Evolutionary conservation across 92 coral and sea anemone genomes (phyloP).

Genomic region (Paramuricea clavata): DNA sequence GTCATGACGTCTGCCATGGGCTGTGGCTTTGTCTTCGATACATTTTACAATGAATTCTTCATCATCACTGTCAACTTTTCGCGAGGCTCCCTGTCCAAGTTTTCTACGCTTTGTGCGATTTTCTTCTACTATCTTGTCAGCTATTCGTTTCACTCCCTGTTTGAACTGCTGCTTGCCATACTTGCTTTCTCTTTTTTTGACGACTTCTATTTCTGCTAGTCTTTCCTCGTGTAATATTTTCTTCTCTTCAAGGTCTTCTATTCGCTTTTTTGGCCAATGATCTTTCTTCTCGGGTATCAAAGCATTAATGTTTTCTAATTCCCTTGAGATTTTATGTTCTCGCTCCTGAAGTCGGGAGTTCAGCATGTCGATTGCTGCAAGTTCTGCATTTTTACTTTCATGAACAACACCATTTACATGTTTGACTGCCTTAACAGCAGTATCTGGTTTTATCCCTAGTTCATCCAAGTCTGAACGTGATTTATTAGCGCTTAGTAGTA

Average conservation of each 20-base stretch:
- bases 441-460: conserved; percentile 40
- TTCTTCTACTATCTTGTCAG: no score
- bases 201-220: not conserved
- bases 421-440: conserved; percentile 47
- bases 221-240: conserved; percentile 26
- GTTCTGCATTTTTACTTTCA: conserved; percentile 43
- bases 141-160: conserved; percentile 45
- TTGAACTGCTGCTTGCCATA: conserved; percentile 43
- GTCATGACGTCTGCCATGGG: conserved; percentile 49
- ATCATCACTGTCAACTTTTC: no score
- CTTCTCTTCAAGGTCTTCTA: not conserved
- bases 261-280: no score
- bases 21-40: conserved; percentile 41
- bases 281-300: conserved; percentile 34
- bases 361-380: conserved; percentile 54
- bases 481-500: conserved; percentile 20
- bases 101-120: no score
- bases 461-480: conserved; percentile 36
- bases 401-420: conserved; percentile 26
- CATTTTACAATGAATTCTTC: conserved; percentile 43
- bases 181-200: conserved; percentile 8
- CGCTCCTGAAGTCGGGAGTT: conserved; percentile 44
- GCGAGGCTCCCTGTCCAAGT: no score
- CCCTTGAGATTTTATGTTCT: conserved; percentile 12
- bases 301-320: conserved; percentile 23